These are phyloP conservation scores for Zoroaster sp. DNA, from an alignment of 53 echinoderm and acorn worm genomes.

Conservation along the genomic window DNA sequence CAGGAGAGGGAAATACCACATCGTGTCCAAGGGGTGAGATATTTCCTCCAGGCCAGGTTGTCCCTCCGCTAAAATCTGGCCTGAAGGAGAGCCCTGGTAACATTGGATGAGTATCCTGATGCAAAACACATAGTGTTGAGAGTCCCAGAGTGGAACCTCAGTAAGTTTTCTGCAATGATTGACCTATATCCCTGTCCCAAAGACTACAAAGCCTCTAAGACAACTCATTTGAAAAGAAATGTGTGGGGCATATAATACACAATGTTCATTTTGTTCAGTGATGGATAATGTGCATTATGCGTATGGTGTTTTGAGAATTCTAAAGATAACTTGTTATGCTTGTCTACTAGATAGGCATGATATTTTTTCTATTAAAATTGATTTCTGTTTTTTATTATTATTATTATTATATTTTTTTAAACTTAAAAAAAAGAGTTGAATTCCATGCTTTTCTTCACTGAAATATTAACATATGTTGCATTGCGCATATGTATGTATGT, in stretches of 20 bases:
- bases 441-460: too few relatives aligned
- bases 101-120: slow-evolving; percentile 38
- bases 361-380: too few relatives aligned
- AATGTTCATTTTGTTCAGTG: too few relatives aligned
- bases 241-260: too few relatives aligned
- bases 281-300: too few relatives aligned
- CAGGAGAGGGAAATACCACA: slow-evolving; percentile 53
- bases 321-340: too few relatives aligned
- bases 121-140: slow-evolving; percentile 55
- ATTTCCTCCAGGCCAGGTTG: slow-evolving; percentile 58
- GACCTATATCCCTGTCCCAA: neutral
- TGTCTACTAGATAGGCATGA: too few relatives aligned
- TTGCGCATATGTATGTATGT: too few relatives aligned
- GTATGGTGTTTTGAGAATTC: too few relatives aligned
- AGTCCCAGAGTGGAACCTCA: slow-evolving; percentile 15
- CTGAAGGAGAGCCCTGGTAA: slow-evolving; percentile 56
- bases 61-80: slow-evolving; percentile 67
- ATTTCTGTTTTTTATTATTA: too few relatives aligned
- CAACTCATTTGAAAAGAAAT: neutral
- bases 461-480: neutral
- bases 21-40: slow-evolving; percentile 71
- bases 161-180: slow-evolving; percentile 1
- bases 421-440: too few relatives aligned
- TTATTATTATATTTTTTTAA: too few relatives aligned
- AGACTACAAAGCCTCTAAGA: neutral